Evolutionary conservation across 2,797 vertebrate genomes (phyloP), one percentile per base, ranked within the genome.

Genomic region (Falco berigora): DNA sequence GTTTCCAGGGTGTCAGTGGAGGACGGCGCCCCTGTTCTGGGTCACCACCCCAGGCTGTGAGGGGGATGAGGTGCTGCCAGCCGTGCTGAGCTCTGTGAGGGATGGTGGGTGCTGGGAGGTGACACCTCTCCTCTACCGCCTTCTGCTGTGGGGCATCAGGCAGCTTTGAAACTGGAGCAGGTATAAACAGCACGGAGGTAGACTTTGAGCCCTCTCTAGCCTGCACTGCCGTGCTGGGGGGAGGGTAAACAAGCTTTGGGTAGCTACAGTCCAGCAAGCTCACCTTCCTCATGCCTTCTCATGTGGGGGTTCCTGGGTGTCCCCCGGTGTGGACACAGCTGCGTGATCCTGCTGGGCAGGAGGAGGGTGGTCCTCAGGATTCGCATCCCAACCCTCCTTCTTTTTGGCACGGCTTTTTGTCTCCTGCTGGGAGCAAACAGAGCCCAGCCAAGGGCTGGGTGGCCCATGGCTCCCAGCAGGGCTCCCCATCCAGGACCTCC

Each of bases 131-230:
- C 58, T 52, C 46, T 52, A 6, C 76, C 78, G 42, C 16, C 24
- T 36, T 55, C 86, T 68, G 64, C 46, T 10, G 38, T 2, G 0
- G 11, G 63, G 12, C 56, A 90, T 76, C 56, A n/a, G 52, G 76
- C 18, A 23, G 23, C 53, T 94, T 66, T 76, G 66, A 87, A 83
- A 84, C 28, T 0, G 0, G 52, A 64, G 73, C 2, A 8, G 44
- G 22, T 90, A 52, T 93, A 89, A 97, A 96, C 74, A 94, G 74
- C 77, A 94, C 63, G 93, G 80, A 72, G 88, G 42, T 50, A 96
- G 96, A 97, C 95, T 96, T 96, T 97, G 96, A 96, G 94, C 94
- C 56, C 69, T 77, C 20, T n/a, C 0, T 5, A 44, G 13, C 88
- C 2, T 5, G 66, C 14, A 18, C 32, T 47, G 66, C 74, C 8